Evolutionary conservation across 2,113 vertebrate genomes (phyloP).

Genomic region (Hypomesus transpacificus): DNA sequence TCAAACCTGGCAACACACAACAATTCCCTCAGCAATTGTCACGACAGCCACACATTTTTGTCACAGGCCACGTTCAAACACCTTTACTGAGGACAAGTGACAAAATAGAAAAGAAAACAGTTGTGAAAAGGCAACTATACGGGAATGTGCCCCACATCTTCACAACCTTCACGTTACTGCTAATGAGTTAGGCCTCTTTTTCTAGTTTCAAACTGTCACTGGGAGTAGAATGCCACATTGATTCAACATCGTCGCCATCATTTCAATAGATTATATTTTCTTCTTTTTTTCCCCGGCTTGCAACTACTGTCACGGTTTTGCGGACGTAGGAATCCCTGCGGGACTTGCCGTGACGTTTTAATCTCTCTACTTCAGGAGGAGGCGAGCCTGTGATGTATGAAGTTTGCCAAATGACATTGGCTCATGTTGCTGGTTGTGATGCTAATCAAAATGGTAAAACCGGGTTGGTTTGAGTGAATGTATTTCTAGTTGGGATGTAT

Average conservation of each 20-base stretch:
- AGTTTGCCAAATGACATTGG: background rate
- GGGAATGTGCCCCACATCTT: conserved; percentile 37
- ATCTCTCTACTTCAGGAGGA: conserved; percentile 46
- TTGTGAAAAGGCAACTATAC: conserved; percentile 35
- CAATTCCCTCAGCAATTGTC: conserved; percentile 33
- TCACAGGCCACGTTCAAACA: conserved; percentile 16
- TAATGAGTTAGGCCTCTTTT: conserved; percentile 55
- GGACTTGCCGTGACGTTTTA: conserved; percentile 54
- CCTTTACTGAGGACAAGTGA: conserved; percentile 24
- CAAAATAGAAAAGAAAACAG: conserved; percentile 26
- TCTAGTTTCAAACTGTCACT: conserved; percentile 57
- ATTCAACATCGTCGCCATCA: conserved; percentile 56
- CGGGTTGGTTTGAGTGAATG: conserved; percentile 17
- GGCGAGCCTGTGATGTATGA: conserved; percentile 13
- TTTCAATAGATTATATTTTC: conserved; percentile 34
- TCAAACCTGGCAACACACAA: conserved; percentile 10
- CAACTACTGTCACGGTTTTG: conserved; percentile 37
- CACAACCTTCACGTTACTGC: conserved; percentile 36
- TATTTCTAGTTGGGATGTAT: conserved; percentile 14
- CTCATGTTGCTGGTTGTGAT: conserved; percentile 11
- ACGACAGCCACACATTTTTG: conserved; percentile 24
- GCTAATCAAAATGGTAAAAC: conserved; percentile 35
- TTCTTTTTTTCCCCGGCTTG: background rate
- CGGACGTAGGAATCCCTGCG: conserved; percentile 20
- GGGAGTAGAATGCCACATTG: conserved; percentile 57